Base-by-base conservation (phyloP, 2,888 invertebrate genomes). In the Elysia crispata region DNA sequence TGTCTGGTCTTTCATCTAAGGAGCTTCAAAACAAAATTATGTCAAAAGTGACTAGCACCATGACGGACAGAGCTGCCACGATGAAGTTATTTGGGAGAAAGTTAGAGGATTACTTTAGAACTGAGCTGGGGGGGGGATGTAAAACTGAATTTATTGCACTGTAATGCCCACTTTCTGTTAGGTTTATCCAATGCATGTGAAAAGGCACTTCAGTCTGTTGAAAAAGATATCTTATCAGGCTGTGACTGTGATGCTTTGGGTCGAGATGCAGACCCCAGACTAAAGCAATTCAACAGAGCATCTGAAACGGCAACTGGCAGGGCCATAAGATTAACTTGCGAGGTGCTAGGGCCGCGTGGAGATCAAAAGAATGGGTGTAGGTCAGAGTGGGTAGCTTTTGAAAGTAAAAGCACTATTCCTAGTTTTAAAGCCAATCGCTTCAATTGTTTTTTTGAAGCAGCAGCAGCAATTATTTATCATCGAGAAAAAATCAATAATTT, bases 341-440 rank as follows among this genome's bases (percentile, higher is more conserved):
- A 60, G 5, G n/a, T 25, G 3, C 15, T 60, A 25, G 60, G 60
- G 5, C 60, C 15, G 15, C 6, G 60, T 13, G 60, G 60, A 6
- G 60, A 60, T 60, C 60, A n/a, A 60, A 60, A 60, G 25, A 60
- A 25, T 60, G 60, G 60, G 3, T 60, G 60, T 13, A n/a, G 60
- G 15, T 23, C 5, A 8, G 60, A 60, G n/a, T 60, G 60, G 60
- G 25, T 60, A 60, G 6, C 60, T 60, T 25, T 8, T 60, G 60
- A 60, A 25, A 6, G 5, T 8, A 25, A 60, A 5, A 8, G 6
- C 15, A 23, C 25, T 5, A 60, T 60, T 60, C 60, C 60, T 8
- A 60, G 60, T 25, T 60, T 23, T 60, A n/a, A 25, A 23, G 3
- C 60, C 5, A 60, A 60, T 25, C 60, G 60, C 5, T 60, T 60